These are phyloP conservation scores for Drosophila paracracens DNA, from an alignment of 2,888 invertebrate genomes.

Conservation along the genomic window DNA sequence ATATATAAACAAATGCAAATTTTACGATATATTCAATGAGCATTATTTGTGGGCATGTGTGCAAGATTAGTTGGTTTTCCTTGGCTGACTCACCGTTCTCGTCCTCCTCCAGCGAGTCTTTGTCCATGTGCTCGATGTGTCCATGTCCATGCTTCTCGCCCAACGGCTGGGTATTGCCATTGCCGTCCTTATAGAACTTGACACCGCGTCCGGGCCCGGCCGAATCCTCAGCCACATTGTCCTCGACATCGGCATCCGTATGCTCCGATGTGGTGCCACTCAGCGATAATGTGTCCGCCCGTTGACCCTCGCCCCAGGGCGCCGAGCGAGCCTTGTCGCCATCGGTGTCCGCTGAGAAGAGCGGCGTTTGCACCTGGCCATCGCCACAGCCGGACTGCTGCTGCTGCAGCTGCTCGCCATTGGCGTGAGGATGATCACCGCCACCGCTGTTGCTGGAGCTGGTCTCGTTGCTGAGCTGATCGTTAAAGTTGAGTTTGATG, in stretches of 20 bases:
- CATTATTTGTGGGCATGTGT: not conserved
- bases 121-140: slow-evolving; percentile 87
- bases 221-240: slow-evolving; percentile 88
- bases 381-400: slow-evolving; percentile 17
- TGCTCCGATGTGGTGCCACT: slow-evolving; percentile 86
- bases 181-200: slow-evolving; percentile 76
- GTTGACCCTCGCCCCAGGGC: slow-evolving; percentile 45
- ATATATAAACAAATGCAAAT: no score
- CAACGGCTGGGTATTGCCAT: slow-evolving; percentile 82
- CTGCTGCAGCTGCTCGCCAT: not conserved
- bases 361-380: slow-evolving; percentile 17
- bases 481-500: slow-evolving; percentile 44
- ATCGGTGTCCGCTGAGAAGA: slow-evolving; percentile 13
- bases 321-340: slow-evolving; percentile 25
- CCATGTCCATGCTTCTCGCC: slow-evolving; percentile 86
- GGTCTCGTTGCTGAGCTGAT: slow-evolving; percentile 14
- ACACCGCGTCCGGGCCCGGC: slow-evolving; percentile 38
- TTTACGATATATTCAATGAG: no score
- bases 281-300: slow-evolving; percentile 49
- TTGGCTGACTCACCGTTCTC: slow-evolving; percentile 83
- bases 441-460: slow-evolving; percentile 17
- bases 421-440: slow-evolving; percentile 18
- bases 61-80: not conserved
- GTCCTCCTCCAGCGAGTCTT: slow-evolving; percentile 86
- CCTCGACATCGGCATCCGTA: slow-evolving; percentile 93